These are phyloP conservation scores for Carduelis carduelis DNA, from an alignment of 2,797 vertebrate species.

Conservation along the genomic window DNA sequence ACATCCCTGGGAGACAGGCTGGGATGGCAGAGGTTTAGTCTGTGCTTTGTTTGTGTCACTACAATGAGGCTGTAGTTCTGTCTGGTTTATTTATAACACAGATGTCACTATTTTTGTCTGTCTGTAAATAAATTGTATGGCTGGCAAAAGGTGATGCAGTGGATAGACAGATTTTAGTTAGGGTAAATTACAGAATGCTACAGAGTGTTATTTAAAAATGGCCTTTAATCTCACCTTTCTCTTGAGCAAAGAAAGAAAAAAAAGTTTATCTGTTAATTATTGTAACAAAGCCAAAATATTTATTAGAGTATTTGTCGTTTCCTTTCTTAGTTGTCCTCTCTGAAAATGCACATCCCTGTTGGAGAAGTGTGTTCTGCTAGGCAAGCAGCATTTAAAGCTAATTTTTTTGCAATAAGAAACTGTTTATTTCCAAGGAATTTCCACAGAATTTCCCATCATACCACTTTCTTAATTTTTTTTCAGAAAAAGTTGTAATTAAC, in stretches of 20 bases:
- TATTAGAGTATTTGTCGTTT: neutral
- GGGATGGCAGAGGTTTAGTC: neutral
- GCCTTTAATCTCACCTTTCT: neutral
- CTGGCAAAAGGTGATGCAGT: neutral
- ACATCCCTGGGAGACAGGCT: neutral
- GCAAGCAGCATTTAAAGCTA: neutral
- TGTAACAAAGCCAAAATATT: neutral
- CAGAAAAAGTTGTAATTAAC: neutral
- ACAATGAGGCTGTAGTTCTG: neutral
- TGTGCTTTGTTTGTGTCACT: conserved; percentile 5
- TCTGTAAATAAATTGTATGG: neutral
- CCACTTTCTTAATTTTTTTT: neutral
- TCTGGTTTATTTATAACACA: conserved; percentile 43
- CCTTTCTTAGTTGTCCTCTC: neutral
- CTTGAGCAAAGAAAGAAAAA: neutral
- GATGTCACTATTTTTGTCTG: conserved; percentile 6
- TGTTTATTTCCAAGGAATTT: neutral
- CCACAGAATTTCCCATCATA: neutral
- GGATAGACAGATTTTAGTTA: neutral
- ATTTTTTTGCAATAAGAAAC: neutral
- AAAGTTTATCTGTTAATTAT: neutral
- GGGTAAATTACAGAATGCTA: neutral
- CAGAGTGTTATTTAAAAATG: neutral
- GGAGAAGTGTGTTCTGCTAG: neutral
- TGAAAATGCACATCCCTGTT: neutral